Conservation (phyloP, 2,888 invertebrate species). For the Linnaemya vulpina region DNA sequence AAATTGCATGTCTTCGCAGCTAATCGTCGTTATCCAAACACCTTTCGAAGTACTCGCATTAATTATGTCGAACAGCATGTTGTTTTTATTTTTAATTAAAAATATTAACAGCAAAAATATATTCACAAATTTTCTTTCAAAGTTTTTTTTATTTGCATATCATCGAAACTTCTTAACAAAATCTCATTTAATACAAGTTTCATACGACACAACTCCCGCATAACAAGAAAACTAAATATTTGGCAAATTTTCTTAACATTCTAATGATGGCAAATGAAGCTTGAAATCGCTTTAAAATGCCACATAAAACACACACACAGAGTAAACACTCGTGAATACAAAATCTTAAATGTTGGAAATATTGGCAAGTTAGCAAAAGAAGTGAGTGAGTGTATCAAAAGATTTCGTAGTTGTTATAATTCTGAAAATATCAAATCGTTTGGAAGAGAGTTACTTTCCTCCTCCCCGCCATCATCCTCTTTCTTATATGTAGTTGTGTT, state of each 20-base stretch:
- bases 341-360: not conserved
- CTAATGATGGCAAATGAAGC: slow-evolving; percentile 24
- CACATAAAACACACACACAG: slow-evolving; percentile 11
- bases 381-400: not conserved
- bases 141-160: not conserved
- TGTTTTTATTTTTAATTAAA: too few species aligned
- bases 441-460: not conserved
- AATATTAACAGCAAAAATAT: too few species aligned
- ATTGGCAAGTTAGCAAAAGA: not conserved
- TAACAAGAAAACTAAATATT: slow-evolving; percentile 10
- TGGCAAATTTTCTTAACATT: slow-evolving; percentile 17
- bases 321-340: not conserved
- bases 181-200: not conserved
- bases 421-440: slow-evolving; percentile 25
- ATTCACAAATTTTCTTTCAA: not conserved
- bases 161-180: not conserved
- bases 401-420: slow-evolving; percentile 3
- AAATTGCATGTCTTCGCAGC: too few species aligned
- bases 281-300: slow-evolving; percentile 40
- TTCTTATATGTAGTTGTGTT: not conserved
- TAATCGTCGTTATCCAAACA: too few species aligned
- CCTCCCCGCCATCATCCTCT: not conserved
- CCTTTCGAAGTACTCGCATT: too few species aligned
- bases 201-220: not conserved
- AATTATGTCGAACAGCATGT: too few species aligned